Evolutionary conservation across 2,888 invertebrate species (phyloP).

Genomic region (Theodoxus fluviatilis): DNA sequence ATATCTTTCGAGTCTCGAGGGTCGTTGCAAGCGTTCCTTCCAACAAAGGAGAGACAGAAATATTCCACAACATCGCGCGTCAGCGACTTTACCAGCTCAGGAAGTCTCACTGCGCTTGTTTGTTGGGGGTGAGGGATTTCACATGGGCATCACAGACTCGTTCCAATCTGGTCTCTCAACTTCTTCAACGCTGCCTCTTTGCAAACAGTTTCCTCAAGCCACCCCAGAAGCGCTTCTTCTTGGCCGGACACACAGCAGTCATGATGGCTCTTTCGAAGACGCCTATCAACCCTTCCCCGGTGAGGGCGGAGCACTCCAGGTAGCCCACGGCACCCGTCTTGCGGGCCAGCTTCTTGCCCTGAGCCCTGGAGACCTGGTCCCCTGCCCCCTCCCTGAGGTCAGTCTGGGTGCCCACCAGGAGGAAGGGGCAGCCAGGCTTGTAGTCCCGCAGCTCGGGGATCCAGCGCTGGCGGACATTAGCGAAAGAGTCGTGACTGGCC

Average conservation of each 20-base stretch:
- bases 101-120: too few species aligned
- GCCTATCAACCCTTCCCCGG: constrained; percentile 37
- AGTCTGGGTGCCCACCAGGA: constrained; percentile 54
- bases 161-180: not conserved
- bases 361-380: constrained; percentile 24
- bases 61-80: too few species aligned
- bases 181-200: constrained; percentile 15
- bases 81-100: too few species aligned
- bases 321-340: constrained; percentile 36
- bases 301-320: constrained; percentile 41
- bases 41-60: too few species aligned
- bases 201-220: constrained; percentile 39
- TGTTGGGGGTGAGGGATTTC: too few species aligned
- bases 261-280: constrained; percentile 44
- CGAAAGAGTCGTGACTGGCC: constrained; percentile 46
- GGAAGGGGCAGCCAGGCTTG: constrained; percentile 49
- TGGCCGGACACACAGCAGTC: constrained; percentile 39
- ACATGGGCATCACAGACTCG: not conserved
- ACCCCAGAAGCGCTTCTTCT: constrained; percentile 42
- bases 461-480: constrained; percentile 53
- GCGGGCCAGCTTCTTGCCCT: constrained; percentile 35
- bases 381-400: constrained; percentile 40
- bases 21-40: too few species aligned
- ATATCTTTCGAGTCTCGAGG: too few species aligned
- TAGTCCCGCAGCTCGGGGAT: constrained; percentile 51